Evolutionary conservation across 1,140 invertebrate genomes (phyloP).

Genomic region (Leptopilina boulardi): DNA sequence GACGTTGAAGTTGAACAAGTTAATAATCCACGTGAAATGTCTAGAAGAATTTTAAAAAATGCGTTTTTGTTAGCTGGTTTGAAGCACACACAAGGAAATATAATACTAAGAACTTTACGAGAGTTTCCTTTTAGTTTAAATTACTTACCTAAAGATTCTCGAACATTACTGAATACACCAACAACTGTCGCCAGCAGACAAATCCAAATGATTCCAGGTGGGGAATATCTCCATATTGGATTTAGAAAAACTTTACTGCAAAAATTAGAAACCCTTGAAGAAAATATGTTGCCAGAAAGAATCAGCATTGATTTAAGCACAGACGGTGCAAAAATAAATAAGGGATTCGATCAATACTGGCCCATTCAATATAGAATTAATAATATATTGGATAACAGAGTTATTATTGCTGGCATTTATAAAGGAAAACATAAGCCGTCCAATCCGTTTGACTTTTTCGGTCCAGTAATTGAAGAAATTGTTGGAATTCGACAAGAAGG

Average conservation of each 20-base stretch:
- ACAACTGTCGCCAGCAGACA: not conserved
- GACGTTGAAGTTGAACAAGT: not conserved
- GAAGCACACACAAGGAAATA: not conserved
- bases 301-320: not conserved
- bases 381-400: not conserved
- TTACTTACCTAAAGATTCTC: not conserved
- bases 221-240: conserved; percentile 8
- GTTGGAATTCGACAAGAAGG: not conserved
- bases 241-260: not conserved
- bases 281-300: not conserved
- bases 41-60: not conserved
- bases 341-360: not conserved
- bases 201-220: not conserved
- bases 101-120: not conserved
- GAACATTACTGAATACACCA: not conserved
- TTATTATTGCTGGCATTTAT: conserved; percentile 4
- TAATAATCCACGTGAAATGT: not conserved
- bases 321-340: not conserved
- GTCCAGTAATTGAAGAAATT: not conserved
- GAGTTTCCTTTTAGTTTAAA: not conserved
- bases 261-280: not conserved
- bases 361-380: not conserved
- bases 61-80: not conserved
- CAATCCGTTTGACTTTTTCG: not conserved
- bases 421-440: conserved; percentile 12